Conservation (phyloP, 1,140 invertebrate genomes). For the Hydropsyche tenuis region DNA sequence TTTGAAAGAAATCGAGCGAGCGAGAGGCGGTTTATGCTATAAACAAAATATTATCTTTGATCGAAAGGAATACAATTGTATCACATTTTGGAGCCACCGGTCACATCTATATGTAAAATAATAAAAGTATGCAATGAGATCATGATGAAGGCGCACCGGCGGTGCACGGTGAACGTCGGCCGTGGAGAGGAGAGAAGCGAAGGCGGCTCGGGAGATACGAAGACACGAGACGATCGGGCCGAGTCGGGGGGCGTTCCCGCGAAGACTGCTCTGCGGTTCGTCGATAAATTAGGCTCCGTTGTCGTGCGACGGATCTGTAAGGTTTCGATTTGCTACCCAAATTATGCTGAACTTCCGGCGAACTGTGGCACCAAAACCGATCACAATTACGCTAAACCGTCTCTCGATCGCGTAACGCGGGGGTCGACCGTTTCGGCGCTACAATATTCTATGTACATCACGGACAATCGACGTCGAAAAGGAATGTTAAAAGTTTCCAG, state of each 20-base stretch:
- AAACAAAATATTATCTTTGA: neutral
- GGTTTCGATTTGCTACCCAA: conserved; percentile 49
- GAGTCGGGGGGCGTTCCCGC: conserved; percentile 28
- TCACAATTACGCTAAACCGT: conserved; percentile 26
- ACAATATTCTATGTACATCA: neutral
- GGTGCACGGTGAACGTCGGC: conserved; percentile 42
- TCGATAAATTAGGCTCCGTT: conserved; percentile 22
- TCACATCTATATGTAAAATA: conserved; percentile 21
- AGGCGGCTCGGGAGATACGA: conserved; percentile 40
- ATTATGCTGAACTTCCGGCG: conserved; percentile 46
- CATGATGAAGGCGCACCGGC: conserved; percentile 56
- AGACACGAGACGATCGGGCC: conserved; percentile 44
- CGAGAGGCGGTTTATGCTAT: conserved; percentile 14
- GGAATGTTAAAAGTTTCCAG: conserved; percentile 30
- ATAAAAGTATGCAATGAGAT: conserved; percentile 53
- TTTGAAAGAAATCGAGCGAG: neutral
- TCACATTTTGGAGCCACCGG: conserved; percentile 33
- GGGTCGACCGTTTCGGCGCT: conserved; percentile 31
- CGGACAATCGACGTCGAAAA: neutral
- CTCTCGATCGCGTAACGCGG: neutral
- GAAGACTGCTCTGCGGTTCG: conserved; percentile 23
- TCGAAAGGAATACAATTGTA: neutral
- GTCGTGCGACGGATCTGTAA: conserved; percentile 41
- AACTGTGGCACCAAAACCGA: conserved; percentile 43
- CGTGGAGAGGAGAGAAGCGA: conserved; percentile 41